These are phyloP conservation scores for Ochlodes sylvanus DNA, from an alignment of 2,888 invertebrate species.

Conservation along the genomic window DNA sequence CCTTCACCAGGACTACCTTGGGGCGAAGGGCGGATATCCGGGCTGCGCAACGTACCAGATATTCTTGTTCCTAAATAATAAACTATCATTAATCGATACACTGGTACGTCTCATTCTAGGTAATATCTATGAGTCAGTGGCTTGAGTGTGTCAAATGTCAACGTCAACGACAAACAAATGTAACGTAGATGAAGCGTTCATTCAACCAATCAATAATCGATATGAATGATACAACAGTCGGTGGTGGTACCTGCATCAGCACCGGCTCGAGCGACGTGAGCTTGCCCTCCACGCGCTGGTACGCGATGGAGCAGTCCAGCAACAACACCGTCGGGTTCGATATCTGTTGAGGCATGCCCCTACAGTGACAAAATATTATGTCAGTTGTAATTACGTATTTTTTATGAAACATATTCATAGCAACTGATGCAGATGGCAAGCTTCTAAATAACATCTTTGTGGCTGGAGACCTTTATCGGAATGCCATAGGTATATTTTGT, in stretches of 20 bases:
- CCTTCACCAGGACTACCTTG: slow-evolving; percentile 95
- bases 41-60: slow-evolving; percentile 92
- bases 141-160: no score
- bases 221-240: background rate
- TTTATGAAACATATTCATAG: no score
- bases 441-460: no score
- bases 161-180: no score
- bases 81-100: background rate
- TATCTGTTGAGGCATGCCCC: slow-evolving; percentile 90
- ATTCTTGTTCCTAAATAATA: slow-evolving; percentile 90
- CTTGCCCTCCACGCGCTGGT: slow-evolving; percentile 97
- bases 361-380: slow-evolving; percentile 42
- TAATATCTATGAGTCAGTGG: no score
- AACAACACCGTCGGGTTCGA: slow-evolving; percentile 93
- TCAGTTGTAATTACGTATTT: no score
- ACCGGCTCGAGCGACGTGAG: slow-evolving; percentile 97
- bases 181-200: no score
- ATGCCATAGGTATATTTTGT: no score
- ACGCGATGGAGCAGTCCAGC: slow-evolving; percentile 95
- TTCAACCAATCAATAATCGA: no score
- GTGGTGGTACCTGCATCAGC: slow-evolving; percentile 89
- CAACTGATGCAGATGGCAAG: no score
- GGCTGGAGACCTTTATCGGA: no score
- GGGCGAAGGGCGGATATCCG: slow-evolving; percentile 94
- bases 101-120: no score